Percentiles rank a stretch among this genome's conserved stretches.
Evolutionary conservation across 2,888 invertebrate species (phyloP).

Genomic region (Lycocerus yunnanus): DNA sequence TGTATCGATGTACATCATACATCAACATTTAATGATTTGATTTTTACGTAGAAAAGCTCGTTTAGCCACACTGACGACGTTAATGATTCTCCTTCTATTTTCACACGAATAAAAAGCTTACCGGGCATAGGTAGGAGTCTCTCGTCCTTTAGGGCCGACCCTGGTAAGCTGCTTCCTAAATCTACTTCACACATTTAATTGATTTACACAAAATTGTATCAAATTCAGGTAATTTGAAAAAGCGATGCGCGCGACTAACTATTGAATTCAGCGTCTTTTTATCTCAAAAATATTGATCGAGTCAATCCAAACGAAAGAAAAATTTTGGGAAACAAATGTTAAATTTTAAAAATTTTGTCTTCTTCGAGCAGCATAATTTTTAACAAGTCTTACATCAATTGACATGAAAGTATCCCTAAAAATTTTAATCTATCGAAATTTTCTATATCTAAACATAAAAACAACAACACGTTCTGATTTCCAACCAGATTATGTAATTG

Average conservation of each 20-base stretch:
- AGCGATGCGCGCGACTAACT: not conserved
- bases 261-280: not conserved
- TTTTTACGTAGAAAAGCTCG: not conserved
- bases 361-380: not conserved
- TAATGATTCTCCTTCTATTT: not conserved
- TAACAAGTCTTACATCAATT: not conserved
- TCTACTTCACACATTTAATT: not conserved
- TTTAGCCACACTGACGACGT: not conserved
- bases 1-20: not conserved
- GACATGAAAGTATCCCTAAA: not conserved
- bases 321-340: not conserved
- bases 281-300: not conserved
- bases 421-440: not conserved
- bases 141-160: not conserved
- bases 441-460: not conserved
- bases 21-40: not conserved
- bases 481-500: not conserved
- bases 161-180: not conserved
- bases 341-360: not conserved
- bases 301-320: not conserved
- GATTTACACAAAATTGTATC: not conserved
- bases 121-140: not conserved
- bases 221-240: not conserved
- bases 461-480: not conserved
- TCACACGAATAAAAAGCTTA: not conserved